Base-by-base conservation (phyloP, 2,797 vertebrate species). In the Acanthis flammea region DNA sequence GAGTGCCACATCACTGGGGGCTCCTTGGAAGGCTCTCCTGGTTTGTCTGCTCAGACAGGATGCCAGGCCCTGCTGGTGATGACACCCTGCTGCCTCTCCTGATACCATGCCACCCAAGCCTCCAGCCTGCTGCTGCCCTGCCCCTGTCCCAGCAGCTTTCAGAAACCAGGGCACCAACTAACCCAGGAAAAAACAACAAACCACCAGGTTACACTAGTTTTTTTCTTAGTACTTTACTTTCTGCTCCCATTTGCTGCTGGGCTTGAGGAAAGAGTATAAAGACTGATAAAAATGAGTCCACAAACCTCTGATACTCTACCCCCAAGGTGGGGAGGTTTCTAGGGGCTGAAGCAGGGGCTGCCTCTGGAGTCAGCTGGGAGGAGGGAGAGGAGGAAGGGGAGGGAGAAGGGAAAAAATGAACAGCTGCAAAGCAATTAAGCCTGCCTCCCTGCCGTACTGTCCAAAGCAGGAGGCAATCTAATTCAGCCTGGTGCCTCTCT, bases 401-500 rank as follows among this genome's bases (percentile, higher is more conserved):
- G 86, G 84, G 81, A 81, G 87, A 84, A 91, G 80, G 88, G 93
- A 90, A 95, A 91, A 92, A 96, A 93, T 83, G 88, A 96, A 97
- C 95, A 97, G 94, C 94, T 96, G 92, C 85, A 95, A 94, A 97
- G 96, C 95, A 97, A 95, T 96, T 88, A 97, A 94, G 89, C 91
- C 82, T 71, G 88, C 76, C 89, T 95, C 88, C 91, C 94, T 95
- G 92, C 88, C 94, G 87, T 77, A 93, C 91, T 94, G 96, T 92
- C 94, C 97, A 91, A 93, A 95, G 88, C 93, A 90, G 93, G 95
- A 92, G 96, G 87, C 92, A 96, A 87, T 96, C 92, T 95, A 96
- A 95, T 96, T 92, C 96, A 89, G 86, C 90, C 95, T 97, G 96
- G 94, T 96, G 97, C 96, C 96, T 92, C 71, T 96, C 92, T 96